These are phyloP conservation scores for Maccullochella peelii DNA, from an alignment of 2,113 vertebrate species.

Conservation along the genomic window DNA sequence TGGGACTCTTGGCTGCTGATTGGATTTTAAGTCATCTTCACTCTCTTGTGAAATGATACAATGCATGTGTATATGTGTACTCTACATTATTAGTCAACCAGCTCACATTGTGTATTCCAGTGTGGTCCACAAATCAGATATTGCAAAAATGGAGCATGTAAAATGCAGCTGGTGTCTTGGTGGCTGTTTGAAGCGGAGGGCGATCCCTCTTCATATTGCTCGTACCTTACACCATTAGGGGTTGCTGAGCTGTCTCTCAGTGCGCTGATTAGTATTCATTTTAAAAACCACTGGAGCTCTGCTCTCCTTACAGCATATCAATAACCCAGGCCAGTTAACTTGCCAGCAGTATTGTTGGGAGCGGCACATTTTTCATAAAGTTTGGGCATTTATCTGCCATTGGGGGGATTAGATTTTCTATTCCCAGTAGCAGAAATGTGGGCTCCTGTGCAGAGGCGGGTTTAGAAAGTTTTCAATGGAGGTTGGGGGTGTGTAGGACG, in stretches of 20 bases:
- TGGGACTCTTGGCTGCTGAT: constrained; percentile 25
- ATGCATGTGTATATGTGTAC: background rate
- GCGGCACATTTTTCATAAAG: constrained; percentile 64
- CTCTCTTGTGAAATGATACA: constrained; percentile 12
- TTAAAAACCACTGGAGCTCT: constrained; percentile 51
- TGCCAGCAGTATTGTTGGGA: constrained; percentile 51
- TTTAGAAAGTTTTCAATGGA: background rate
- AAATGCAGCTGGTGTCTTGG: constrained; percentile 65
- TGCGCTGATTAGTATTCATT: constrained; percentile 73
- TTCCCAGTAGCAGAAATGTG: constrained; percentile 31
- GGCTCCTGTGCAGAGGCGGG: constrained; percentile 7
- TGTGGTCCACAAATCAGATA: constrained; percentile 53
- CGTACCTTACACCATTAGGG: constrained; percentile 58
- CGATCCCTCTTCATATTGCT: constrained; percentile 64
- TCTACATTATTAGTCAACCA: constrained; percentile 25
- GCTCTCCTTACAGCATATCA: constrained; percentile 62
- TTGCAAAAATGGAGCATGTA: constrained; percentile 58
- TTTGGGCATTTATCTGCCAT: constrained; percentile 56
- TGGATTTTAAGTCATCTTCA: constrained; percentile 47
- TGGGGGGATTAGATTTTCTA: constrained; percentile 41
- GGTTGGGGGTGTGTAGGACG: too few species aligned
- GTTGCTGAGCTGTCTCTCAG: constrained; percentile 63
- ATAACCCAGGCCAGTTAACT: constrained; percentile 55
- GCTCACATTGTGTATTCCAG: constrained; percentile 48
- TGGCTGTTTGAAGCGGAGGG: constrained; percentile 60